Percentiles rank a stretch among this genome's conserved stretches.
phyloP scores from a whole-genome alignment of 2,888 invertebrate genomes.

The Aelia acuminata region DNA sequence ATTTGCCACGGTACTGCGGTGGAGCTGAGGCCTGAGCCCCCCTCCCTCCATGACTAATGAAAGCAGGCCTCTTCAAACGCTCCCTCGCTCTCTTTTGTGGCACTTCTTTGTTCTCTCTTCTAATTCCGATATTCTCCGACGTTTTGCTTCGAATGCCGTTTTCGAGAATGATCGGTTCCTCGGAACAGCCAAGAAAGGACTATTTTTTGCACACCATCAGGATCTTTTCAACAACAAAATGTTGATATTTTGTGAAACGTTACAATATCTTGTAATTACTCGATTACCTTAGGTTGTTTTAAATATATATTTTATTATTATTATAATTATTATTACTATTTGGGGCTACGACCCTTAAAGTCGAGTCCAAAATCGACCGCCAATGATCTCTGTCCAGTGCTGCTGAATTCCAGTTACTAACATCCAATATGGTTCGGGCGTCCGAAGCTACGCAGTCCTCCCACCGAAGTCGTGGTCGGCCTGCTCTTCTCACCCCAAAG shows the following conservation, averaged over 20 bases:
- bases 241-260: not conserved
- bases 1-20: not conserved
- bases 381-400: no score
- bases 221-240: not conserved
- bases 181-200: not conserved
- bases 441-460: no score
- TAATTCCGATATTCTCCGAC: not conserved
- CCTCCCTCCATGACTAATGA: slow-evolving; percentile 16
- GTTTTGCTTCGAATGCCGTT: not conserved
- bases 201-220: not conserved
- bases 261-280: no score
- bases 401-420: no score
- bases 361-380: no score
- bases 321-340: no score
- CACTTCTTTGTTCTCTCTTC: slow-evolving; percentile 4
- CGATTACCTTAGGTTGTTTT: no score
- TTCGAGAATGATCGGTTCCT: not conserved
- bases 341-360: no score
- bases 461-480: no score
- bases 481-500: no score
- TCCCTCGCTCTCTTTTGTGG: not conserved
- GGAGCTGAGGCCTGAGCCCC: not conserved
- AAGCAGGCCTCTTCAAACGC: not conserved
- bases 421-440: no score
- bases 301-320: not conserved